These are phyloP conservation scores for Pyrocoelia pectoralis DNA, from an alignment of 2,888 invertebrate genomes.

Conservation along the genomic window DNA sequence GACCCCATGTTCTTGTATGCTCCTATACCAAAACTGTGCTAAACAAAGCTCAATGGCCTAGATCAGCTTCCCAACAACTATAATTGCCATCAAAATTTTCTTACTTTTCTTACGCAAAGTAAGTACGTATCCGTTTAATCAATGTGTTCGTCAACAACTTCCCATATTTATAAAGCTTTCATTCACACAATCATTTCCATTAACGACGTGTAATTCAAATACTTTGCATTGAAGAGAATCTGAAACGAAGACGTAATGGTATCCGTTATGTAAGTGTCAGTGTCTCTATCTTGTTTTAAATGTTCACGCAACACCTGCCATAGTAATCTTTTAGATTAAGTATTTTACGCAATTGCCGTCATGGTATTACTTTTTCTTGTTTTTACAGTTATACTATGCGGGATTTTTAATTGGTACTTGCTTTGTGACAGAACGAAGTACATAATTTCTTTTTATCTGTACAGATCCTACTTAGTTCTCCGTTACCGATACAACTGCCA, in stretches of 20 bases:
- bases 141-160: too few species aligned
- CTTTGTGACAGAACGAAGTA: neutral
- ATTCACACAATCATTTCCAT: too few species aligned
- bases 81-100: too few species aligned
- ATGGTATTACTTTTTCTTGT: constrained; percentile 9
- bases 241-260: constrained; percentile 1
- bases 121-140: too few species aligned
- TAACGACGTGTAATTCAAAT: neutral
- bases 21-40: too few species aligned
- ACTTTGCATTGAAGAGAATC: neutral
- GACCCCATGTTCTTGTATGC: too few species aligned
- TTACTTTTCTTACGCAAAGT: too few species aligned
- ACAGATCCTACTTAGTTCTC: too few species aligned
- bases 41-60: too few species aligned
- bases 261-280: neutral
- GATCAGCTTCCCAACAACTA: too few species aligned
- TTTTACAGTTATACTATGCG: constrained; percentile 10
- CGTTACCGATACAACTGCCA: too few species aligned
- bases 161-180: too few species aligned
- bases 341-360: constrained; percentile 9
- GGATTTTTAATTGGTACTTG: constrained; percentile 11
- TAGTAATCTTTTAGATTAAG: constrained; percentile 7
- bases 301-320: constrained; percentile 11
- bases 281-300: constrained; percentile 8
- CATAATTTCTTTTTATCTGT: neutral